Conservation (phyloP, 2,888 invertebrate genomes). For the Cosmia pyralina region DNA sequence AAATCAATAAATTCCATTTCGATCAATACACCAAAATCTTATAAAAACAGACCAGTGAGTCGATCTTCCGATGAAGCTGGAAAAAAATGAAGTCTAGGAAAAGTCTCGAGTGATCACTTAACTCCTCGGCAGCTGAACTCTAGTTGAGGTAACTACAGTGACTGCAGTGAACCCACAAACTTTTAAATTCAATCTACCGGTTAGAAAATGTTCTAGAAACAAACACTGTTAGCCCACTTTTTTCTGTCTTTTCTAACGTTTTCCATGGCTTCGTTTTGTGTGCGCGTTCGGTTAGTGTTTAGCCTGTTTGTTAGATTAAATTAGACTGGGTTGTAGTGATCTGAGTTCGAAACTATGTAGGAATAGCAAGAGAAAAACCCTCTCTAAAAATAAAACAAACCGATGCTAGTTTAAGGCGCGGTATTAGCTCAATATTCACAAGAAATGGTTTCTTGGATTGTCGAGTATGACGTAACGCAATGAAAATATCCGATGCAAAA, state of each 20-base stretch:
- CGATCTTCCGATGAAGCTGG: slow-evolving; percentile 32
- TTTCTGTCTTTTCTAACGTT: slow-evolving; percentile 25
- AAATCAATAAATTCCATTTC: neutral
- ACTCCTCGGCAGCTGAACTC: slow-evolving; percentile 58
- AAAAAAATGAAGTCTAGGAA: slow-evolving; percentile 44
- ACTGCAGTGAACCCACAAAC: slow-evolving; percentile 59
- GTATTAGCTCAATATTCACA: too few species aligned
- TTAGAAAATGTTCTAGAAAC: slow-evolving; percentile 69
- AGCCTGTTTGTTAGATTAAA: slow-evolving; percentile 37
- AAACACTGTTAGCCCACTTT: slow-evolving; percentile 58
- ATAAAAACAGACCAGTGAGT: slow-evolving; percentile 36
- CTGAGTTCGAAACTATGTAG: neutral
- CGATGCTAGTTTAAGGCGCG: slow-evolving; percentile 12
- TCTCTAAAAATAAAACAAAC: neutral
- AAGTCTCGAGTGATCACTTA: slow-evolving; percentile 67
- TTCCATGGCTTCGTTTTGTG: slow-evolving; percentile 31
- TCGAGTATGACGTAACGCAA: too few species aligned
- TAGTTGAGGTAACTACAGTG: slow-evolving; percentile 60
- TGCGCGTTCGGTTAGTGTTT: slow-evolving; percentile 15
- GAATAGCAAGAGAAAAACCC: neutral
- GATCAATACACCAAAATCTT: slow-evolving; percentile 15
- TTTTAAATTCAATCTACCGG: slow-evolving; percentile 74
- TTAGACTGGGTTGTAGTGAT: slow-evolving; percentile 30
- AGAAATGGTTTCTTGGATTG: too few species aligned
- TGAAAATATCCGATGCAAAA: too few species aligned